phyloP scores from a whole-genome alignment of 2,113 vertebrate genomes.

The Neogale vison region DNA sequence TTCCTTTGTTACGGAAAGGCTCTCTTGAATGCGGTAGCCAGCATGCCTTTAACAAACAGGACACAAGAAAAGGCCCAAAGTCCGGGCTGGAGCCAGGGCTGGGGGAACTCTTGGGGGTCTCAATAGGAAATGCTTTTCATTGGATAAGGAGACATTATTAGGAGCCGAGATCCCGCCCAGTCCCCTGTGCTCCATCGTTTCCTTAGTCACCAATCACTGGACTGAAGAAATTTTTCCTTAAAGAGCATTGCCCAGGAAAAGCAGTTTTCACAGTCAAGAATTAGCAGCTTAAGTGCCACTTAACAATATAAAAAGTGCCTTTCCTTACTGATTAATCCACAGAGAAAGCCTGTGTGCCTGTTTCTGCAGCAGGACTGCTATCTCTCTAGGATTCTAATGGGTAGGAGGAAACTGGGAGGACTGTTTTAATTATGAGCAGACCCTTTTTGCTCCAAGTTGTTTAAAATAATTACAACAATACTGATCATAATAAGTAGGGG shows the following conservation, averaged over 20 bases:
- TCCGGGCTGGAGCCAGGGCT: constrained; percentile 75
- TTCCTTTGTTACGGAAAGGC: constrained; percentile 82
- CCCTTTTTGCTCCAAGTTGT: constrained; percentile 17
- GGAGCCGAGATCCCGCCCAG: constrained; percentile 72
- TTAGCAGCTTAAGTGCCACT: constrained; percentile 69
- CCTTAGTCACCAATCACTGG: constrained; percentile 73
- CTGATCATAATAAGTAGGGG: neutral
- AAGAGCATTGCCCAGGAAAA: constrained; percentile 63
- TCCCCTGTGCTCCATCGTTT: constrained; percentile 71
- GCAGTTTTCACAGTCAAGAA: constrained; percentile 68
- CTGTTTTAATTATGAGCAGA: constrained; percentile 22
- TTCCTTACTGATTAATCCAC: constrained; percentile 76
- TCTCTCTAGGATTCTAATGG: constrained; percentile 13
- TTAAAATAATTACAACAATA: constrained; percentile 50
- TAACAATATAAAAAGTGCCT: constrained; percentile 67
- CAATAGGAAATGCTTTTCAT: constrained; percentile 82
- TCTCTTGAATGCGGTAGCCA: constrained; percentile 72
- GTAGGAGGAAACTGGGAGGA: constrained; percentile 40
- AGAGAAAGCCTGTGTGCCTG: constrained; percentile 22
- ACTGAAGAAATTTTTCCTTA: constrained; percentile 67
- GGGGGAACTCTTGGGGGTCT: constrained; percentile 82
- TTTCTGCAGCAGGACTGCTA: constrained; percentile 10
- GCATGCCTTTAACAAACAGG: constrained; percentile 76
- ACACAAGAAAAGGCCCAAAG: constrained; percentile 78
- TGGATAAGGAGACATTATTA: constrained; percentile 78